Conservation (phyloP, 2,113 vertebrate genomes). For the Abramis brama region DNA sequence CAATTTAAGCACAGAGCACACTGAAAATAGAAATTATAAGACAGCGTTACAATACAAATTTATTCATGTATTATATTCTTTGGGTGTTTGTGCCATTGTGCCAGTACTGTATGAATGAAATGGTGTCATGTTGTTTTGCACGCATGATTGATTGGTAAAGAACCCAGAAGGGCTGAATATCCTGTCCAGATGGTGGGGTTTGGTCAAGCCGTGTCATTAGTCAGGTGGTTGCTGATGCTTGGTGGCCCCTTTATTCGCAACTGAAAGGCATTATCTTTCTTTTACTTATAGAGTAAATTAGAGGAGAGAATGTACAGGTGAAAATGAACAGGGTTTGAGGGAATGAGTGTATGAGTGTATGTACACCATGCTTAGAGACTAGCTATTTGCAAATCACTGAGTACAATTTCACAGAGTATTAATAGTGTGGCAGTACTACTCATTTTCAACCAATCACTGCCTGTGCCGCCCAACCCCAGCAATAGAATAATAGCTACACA, state of each 20-base stretch:
- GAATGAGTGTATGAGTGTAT: not conserved
- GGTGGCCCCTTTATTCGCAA: slow-evolving; percentile 51
- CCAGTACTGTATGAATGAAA: slow-evolving; percentile 44
- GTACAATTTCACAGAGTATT: not conserved
- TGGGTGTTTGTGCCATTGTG: slow-evolving; percentile 6
- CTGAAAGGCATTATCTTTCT: not conserved
- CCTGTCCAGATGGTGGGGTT: slow-evolving; percentile 74
- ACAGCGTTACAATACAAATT: not conserved
- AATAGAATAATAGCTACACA: slow-evolving; percentile 38
- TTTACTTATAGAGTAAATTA: slow-evolving; percentile 26
- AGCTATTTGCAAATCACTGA: not conserved
- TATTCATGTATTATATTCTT: slow-evolving; percentile 39
- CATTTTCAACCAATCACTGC: slow-evolving; percentile 27
- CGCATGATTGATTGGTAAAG: slow-evolving; percentile 55
- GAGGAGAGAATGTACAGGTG: not conserved
- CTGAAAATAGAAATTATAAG: not conserved
- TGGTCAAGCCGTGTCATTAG: slow-evolving; percentile 68
- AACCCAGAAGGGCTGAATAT: slow-evolving; percentile 45
- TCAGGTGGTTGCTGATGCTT: slow-evolving; percentile 71
- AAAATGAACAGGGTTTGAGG: slow-evolving; percentile 22
- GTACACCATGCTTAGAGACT: not conserved
- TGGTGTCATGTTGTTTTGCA: slow-evolving; percentile 45
- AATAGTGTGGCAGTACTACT: not conserved
- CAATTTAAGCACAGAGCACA: not conserved
- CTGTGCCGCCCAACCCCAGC: slow-evolving; percentile 18